These are phyloP conservation scores for Acanthopleura granulata DNA, from an alignment of 2,888 invertebrate species.

Conservation along the genomic window DNA sequence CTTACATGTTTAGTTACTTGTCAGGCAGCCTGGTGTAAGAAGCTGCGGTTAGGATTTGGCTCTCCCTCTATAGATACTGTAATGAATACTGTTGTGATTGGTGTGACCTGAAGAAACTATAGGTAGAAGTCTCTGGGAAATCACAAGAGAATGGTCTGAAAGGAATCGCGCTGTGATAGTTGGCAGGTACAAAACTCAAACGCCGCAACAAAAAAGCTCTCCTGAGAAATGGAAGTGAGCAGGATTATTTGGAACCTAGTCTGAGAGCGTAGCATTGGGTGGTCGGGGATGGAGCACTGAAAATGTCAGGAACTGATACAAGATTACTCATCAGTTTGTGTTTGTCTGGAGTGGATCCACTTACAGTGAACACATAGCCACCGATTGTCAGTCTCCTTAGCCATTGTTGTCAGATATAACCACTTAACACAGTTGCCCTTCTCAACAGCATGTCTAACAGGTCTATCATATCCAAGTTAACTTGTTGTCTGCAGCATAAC, in stretches of 20 bases:
- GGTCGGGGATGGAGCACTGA: neutral
- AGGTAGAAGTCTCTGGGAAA: neutral
- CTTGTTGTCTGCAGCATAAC: too few relatives aligned
- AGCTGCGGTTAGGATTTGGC: too few relatives aligned
- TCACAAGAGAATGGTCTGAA: neutral
- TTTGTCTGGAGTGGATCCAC: constrained; percentile 13
- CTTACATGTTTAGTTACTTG: too few relatives aligned
- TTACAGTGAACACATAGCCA: neutral
- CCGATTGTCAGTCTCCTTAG: neutral
- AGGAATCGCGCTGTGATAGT: neutral
- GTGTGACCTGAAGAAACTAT: neutral
- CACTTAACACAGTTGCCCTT: too few relatives aligned
- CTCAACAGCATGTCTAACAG: too few relatives aligned
- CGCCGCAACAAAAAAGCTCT: too few relatives aligned
- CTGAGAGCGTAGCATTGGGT: neutral
- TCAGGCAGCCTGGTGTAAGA: too few relatives aligned
- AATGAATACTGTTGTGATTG: neutral
- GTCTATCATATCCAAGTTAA: too few relatives aligned
- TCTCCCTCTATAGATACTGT: neutral
- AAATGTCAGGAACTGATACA: constrained; percentile 13
- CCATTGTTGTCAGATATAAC: too few relatives aligned
- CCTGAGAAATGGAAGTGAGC: too few relatives aligned
- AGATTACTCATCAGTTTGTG: constrained; percentile 10
- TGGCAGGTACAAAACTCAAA: too few relatives aligned
- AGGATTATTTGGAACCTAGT: too few relatives aligned